phyloP scores from a whole-genome alignment of 2,888 invertebrate genomes.

The Falcaria lacertinaria region DNA sequence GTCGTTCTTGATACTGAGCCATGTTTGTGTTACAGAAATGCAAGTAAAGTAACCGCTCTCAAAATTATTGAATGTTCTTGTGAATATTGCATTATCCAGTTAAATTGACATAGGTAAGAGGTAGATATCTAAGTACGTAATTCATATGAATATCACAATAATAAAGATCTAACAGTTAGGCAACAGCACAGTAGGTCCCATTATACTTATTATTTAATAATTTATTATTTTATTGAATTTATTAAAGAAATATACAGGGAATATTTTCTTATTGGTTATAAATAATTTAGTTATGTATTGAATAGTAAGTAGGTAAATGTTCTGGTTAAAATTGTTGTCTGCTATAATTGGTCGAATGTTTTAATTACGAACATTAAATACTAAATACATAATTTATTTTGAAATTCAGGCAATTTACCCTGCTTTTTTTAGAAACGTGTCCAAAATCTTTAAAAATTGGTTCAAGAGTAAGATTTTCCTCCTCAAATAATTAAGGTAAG shows the following conservation, averaged over 20 bases:
- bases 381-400: slow-evolving; percentile 46
- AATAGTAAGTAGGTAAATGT: background rate
- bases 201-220: slow-evolving; percentile 45
- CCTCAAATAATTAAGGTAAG: slow-evolving; percentile 24
- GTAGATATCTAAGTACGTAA: slow-evolving; percentile 30
- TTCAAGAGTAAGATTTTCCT: slow-evolving; percentile 49
- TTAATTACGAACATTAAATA: slow-evolving; percentile 39
- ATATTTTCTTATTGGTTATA: background rate
- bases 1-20: too few species aligned
- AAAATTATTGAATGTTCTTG: background rate
- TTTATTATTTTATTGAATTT: slow-evolving; percentile 29
- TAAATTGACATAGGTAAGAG: slow-evolving; percentile 35
- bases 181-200: slow-evolving; percentile 62
- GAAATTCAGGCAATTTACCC: slow-evolving; percentile 72
- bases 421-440: slow-evolving; percentile 65
- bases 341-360: background rate
- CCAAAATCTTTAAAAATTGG: slow-evolving; percentile 58
- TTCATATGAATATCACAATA: slow-evolving; percentile 45
- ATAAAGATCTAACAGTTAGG: slow-evolving; percentile 53
- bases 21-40: too few species aligned
- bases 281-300: background rate
- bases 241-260: slow-evolving; percentile 21
- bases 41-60: too few species aligned
- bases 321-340: slow-evolving; percentile 6
- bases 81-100: slow-evolving; percentile 7